Percentiles rank a stretch among this genome's conserved stretches.
These are phyloP conservation scores for Machaerirhynchus nigripectus DNA, from an alignment of 2,113 vertebrate species.

Conservation along the genomic window DNA sequence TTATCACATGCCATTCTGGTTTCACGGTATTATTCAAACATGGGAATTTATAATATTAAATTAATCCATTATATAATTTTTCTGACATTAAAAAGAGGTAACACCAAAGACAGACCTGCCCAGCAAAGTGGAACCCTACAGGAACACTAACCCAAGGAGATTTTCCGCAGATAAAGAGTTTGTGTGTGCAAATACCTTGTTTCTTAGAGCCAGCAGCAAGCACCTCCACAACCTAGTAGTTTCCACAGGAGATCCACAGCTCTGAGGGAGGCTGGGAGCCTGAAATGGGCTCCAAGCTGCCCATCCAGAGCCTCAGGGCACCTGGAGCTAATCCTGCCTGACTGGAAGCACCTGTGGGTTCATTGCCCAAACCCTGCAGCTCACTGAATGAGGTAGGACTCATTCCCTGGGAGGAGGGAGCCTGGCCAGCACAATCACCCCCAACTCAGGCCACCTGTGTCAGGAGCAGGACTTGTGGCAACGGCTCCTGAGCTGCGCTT, in stretches of 20 bases:
- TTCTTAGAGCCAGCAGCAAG: neutral
- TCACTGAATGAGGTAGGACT: neutral
- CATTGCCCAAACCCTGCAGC: neutral
- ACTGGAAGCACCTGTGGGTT: neutral
- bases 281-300: rapidly evolving
- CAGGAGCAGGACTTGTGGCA: neutral
- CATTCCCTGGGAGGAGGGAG: neutral
- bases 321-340: rapidly evolving
- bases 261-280: rapidly evolving
- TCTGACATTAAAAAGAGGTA: neutral
- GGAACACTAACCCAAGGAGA: rapidly evolving
- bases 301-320: neutral
- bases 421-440: neutral
- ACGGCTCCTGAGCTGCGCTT: rapidly evolving
- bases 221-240: rapidly evolving
- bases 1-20: neutral
- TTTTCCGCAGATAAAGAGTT: neutral
- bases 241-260: rapidly evolving
- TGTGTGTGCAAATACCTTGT: neutral
- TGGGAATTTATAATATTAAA: neutral
- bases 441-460: neutral
- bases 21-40: rapidly evolving
- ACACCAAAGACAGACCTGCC: neutral
- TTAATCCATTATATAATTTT: neutral
- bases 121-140: rapidly evolving